These are phyloP conservation scores for Limnothrissa miodon DNA, from an alignment of 2,113 vertebrate genomes.

Conservation along the genomic window DNA sequence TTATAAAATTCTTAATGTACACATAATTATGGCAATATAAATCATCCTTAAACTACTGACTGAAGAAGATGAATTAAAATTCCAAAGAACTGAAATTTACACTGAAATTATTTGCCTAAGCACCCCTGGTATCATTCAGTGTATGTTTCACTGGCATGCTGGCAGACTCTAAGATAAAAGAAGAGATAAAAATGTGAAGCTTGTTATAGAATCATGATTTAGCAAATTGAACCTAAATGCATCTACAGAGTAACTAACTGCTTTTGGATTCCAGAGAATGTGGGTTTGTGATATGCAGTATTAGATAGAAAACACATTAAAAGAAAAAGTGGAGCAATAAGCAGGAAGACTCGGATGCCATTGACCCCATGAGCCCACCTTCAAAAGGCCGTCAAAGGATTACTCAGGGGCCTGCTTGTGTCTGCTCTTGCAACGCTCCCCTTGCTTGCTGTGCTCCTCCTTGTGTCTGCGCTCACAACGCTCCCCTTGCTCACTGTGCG, in stretches of 20 bases:
- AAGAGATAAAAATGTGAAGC: not conserved
- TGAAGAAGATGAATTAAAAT: not conserved
- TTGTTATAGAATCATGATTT: not conserved
- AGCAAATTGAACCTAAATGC: not conserved
- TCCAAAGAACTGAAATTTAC: not conserved
- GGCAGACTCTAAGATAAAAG: not conserved
- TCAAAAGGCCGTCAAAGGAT: slow-evolving; percentile 34
- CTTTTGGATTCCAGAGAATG: not conserved
- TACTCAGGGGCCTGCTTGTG: slow-evolving; percentile 28
- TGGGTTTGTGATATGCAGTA: not conserved
- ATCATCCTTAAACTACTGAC: not conserved
- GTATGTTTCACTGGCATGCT: not conserved
- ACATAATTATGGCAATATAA: not conserved
- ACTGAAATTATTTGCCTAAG: not conserved
- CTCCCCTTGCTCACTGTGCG: slow-evolving; percentile 39
- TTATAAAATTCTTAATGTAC: not conserved
- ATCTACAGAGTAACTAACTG: not conserved
- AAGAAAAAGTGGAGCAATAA: not conserved
- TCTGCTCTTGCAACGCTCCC: slow-evolving; percentile 31
- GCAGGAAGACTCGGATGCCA: slow-evolving; percentile 15
- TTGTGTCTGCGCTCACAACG: slow-evolving; percentile 34
- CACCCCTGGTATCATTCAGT: not conserved
- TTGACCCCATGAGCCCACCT: slow-evolving; percentile 50
- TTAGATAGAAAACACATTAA: not conserved
- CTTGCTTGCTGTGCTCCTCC: no score